Evolutionary conservation across 2,797 vertebrate species (phyloP).

Genomic region (Falco rusticolus): DNA sequence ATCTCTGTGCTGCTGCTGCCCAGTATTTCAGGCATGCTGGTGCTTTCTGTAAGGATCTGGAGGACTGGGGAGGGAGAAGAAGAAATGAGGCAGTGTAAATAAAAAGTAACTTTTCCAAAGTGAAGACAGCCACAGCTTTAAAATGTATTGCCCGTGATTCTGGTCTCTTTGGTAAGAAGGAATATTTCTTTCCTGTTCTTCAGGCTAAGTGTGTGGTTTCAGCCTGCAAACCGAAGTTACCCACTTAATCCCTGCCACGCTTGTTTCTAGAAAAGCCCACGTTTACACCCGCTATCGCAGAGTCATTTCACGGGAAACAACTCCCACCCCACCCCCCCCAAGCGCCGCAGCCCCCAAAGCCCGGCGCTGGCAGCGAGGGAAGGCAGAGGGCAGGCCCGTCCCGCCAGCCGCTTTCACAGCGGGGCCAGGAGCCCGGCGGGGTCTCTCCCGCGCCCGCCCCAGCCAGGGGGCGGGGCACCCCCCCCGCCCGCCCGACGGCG

Average conservation of each 20-base stretch:
- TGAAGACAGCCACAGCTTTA: neutral
- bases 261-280: neutral
- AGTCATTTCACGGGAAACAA: neutral
- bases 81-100: neutral
- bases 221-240: neutral
- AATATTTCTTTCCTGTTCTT: neutral
- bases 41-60: neutral
- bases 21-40: neutral
- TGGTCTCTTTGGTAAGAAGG: neutral
- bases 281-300: neutral
- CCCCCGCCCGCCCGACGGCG: neutral
- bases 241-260: neutral
- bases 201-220: neutral
- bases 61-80: neutral
- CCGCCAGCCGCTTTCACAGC: neutral
- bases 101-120: neutral
- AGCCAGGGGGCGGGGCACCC: neutral
- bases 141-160: neutral
- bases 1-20: neutral
- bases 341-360: too few relatives aligned
- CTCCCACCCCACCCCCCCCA: neutral
- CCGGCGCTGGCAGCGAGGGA: neutral
- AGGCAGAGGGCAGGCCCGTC: neutral
- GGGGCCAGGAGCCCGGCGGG: too few relatives aligned
- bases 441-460: rapidly evolving